Conservation (phyloP, 2,888 invertebrate genomes). For the Spilarctia lutea region DNA sequence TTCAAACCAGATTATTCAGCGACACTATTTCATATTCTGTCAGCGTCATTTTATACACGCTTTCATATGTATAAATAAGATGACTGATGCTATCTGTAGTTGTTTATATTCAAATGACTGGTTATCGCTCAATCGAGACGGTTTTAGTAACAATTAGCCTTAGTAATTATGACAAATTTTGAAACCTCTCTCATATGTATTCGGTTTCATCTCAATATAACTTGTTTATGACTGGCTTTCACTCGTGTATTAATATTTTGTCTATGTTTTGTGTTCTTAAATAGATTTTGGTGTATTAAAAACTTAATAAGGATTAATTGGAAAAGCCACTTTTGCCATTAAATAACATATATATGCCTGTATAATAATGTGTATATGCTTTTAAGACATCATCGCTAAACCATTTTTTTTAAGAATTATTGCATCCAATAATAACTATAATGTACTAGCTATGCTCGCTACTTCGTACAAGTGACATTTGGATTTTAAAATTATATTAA, state of each 20-base stretch:
- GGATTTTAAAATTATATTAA: too few relatives aligned
- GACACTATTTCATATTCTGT: conserved; percentile 31
- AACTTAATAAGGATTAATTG: background rate
- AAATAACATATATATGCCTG: conserved; percentile 12
- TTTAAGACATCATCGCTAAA: conserved; percentile 5
- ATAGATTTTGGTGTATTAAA: conserved; percentile 15
- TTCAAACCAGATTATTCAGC: conserved; percentile 39
- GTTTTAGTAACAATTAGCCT: conserved; percentile 38
- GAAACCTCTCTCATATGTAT: conserved; percentile 35
- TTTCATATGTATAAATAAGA: conserved; percentile 38
- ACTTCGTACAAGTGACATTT: too few relatives aligned
- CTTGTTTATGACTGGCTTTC: conserved; percentile 29
- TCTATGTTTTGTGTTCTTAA: conserved; percentile 17
- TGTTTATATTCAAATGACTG: conserved; percentile 32
- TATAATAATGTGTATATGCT: conserved; percentile 23
- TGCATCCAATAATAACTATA: too few relatives aligned
- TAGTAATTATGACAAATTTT: conserved; percentile 39
- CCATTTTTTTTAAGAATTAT: too few relatives aligned
- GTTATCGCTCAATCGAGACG: conserved; percentile 36
- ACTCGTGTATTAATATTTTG: conserved; percentile 17
- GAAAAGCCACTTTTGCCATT: conserved; percentile 30
- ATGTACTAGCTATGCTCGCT: too few relatives aligned
- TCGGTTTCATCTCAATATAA: conserved; percentile 32
- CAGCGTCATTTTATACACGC: conserved; percentile 31
- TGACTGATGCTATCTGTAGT: conserved; percentile 36